Conservation (phyloP, 2,797 vertebrate genomes). For the Acanthornis magna region DNA sequence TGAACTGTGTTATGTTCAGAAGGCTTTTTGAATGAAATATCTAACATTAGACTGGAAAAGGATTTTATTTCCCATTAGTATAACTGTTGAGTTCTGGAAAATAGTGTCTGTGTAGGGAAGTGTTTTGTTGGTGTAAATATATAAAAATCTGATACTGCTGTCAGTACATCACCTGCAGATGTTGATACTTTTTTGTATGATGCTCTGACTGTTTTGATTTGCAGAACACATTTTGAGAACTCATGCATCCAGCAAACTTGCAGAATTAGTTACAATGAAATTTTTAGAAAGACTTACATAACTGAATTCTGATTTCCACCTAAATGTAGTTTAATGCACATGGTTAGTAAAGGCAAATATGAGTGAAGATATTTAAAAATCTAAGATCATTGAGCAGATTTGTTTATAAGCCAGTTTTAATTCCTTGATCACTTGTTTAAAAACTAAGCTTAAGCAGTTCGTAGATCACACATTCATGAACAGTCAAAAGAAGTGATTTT, state of each 20-base stretch:
- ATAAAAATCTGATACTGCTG: neutral
- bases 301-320: neutral
- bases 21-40: neutral
- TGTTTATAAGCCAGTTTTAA: neutral
- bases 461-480: neutral
- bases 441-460: neutral
- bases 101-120: neutral
- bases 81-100: neutral
- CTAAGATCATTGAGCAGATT: neutral
- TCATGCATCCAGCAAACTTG: neutral
- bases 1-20: neutral
- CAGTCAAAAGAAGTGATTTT: neutral
- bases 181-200: neutral
- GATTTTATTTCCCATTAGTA: accelerated
- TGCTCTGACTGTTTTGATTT: neutral
- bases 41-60: neutral
- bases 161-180: neutral
- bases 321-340: neutral
- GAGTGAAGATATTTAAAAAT: neutral
- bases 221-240: neutral
- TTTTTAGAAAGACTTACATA: neutral
- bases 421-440: neutral
- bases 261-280: neutral
- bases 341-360: neutral
- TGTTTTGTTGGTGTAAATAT: neutral